Evolutionary conservation across 2,888 invertebrate genomes (phyloP), one percentile per base, ranked within the genome.

Genomic region (Gandaritis pyraliata): DNA sequence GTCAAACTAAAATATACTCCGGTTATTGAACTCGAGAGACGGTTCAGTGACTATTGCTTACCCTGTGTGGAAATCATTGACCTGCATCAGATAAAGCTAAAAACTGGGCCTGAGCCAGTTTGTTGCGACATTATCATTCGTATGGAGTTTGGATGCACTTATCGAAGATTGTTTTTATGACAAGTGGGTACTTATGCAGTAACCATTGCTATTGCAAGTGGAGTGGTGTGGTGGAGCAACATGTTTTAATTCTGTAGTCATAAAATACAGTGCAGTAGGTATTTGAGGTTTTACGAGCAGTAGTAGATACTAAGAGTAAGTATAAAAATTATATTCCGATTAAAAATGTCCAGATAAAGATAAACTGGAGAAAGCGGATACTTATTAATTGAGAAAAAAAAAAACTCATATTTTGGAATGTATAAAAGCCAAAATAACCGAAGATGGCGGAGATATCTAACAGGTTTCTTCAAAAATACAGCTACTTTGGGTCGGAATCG

Each of bases 1-100:
- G 77, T 70, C 77, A 76, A 71, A 66, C 73, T 77, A 78, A 33
- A 73, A 79, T 80, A 79, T 81, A 79, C 65, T 64, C 61, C 65
- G 78, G 82, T 74, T 80, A 65, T 79, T 83, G 79, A 84, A 75
- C 83, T 49, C 71, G 71, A 73, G 72, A 72, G 74, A 71, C 33
- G 15, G 23, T 38, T 16, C 16, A 59, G 10, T 52, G 30, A 48
- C 52, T 64, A 52, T 49, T 56, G 16, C 18, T 36, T 64, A 56
- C 39, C 51, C 64, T 64, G 62, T 61, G 47, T 66, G 72, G 54
- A 58, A 74, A 80, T 69, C 82, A 74, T 80, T 85, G 87, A 86
- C 82, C 86, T 73, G 81, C 67, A 67, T 66, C 70, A 78, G 84
- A 85, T 87, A 86, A 85, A 81, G 72, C 71, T 70, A 63, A 70